A percentile compares a stretch with the other conserved stretches of the same genome.
These are phyloP conservation scores for Heliconius hewitsoni DNA, from an alignment of 1,140 invertebrate genomes.

Conservation along the genomic window DNA sequence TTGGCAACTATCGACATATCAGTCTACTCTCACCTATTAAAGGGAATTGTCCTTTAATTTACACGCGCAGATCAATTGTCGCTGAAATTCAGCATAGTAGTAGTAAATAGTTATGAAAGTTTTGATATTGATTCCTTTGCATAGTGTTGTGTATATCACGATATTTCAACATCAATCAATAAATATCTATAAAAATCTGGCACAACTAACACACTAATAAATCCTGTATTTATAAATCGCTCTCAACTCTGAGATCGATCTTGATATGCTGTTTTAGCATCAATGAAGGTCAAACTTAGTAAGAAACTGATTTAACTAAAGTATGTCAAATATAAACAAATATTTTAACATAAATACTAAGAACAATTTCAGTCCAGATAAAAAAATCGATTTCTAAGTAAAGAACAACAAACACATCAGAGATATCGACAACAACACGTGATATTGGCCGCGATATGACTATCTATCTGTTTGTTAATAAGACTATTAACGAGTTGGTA, in stretches of 20 bases:
- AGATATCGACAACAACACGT: not conserved
- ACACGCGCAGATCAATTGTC: not conserved
- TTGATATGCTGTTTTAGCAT: too few species aligned
- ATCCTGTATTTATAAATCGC: too few species aligned
- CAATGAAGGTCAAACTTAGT: too few species aligned
- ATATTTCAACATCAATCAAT: too few species aligned
- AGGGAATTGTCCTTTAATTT: not conserved
- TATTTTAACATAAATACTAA: too few species aligned
- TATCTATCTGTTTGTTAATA: constrained; percentile 45
- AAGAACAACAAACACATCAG: not conserved
- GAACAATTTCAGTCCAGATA: not conserved
- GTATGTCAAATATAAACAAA: too few species aligned
- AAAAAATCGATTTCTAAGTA: not conserved
- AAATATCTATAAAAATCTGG: not conserved
- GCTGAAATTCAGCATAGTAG: not conserved
- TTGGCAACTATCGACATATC: not conserved
- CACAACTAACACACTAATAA: not conserved
- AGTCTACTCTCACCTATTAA: not conserved
- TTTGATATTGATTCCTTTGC: not conserved
- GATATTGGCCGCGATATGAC: constrained; percentile 13
- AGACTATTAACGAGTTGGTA: constrained; percentile 45
- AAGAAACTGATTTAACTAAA: too few species aligned
- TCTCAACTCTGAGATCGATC: too few species aligned
- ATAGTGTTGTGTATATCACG: too few species aligned
- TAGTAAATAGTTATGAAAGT: not conserved